phyloP scores from a whole-genome alignment of 1,140 invertebrate species.

The Platyscapa corneri region DNA sequence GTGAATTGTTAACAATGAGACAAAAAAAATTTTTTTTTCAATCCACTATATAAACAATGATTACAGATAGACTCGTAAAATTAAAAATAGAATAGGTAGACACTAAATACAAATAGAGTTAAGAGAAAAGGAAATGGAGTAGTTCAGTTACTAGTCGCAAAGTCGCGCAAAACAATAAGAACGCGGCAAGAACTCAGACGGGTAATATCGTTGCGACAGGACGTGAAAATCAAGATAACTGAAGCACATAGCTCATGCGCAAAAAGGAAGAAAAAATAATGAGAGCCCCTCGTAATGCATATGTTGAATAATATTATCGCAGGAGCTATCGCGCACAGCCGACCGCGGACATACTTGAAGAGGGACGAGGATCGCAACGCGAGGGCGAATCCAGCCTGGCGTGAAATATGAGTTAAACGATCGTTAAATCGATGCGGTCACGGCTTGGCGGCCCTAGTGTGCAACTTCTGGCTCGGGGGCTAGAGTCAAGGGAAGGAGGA shows the following conservation, averaged over 20 bases:
- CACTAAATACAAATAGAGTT: background rate
- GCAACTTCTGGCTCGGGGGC: no score
- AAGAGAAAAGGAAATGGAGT: background rate
- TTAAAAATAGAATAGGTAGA: background rate
- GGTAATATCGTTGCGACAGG: background rate
- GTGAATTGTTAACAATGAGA: no score
- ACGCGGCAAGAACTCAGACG: background rate
- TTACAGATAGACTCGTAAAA: background rate
- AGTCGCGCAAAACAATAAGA: background rate
- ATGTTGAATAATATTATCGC: conserved; percentile 45
- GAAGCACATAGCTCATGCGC: background rate
- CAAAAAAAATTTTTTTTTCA: no score
- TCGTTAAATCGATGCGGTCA: conserved; percentile 57
- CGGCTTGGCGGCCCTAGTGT: conserved; percentile 4
- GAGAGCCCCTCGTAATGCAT: conserved; percentile 39
- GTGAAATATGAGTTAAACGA: conserved; percentile 62
- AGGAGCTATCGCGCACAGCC: background rate
- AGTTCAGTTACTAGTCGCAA: background rate
- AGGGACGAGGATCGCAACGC: background rate
- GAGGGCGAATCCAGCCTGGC: conserved; percentile 34
- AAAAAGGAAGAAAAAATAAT: conserved; percentile 9
- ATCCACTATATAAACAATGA: background rate
- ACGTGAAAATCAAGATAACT: background rate
- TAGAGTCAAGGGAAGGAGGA: background rate
- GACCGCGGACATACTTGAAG: no score